Percentiles rank a stretch among this genome's conserved stretches.
These are phyloP conservation scores for Garrulus glandarius DNA, from an alignment of 2,797 vertebrate species.

Conservation along the genomic window DNA sequence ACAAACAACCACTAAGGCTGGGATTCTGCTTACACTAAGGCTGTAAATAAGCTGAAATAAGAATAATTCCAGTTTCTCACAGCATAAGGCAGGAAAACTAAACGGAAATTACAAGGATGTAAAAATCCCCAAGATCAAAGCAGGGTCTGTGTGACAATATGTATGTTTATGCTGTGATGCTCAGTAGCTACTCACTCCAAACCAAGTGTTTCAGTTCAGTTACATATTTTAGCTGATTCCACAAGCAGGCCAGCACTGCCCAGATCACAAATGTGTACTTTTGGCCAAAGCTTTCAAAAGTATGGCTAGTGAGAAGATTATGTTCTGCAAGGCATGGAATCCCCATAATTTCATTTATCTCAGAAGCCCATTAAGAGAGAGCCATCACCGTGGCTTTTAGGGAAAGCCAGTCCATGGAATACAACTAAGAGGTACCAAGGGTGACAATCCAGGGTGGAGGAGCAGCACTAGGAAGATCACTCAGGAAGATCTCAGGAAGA, in stretches of 20 bases:
- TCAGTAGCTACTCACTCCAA: neutral
- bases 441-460: neutral
- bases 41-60: neutral
- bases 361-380: neutral
- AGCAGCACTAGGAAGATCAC: neutral
- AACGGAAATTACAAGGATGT: neutral
- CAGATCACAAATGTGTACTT: neutral
- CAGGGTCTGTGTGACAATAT: neutral
- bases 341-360: neutral
- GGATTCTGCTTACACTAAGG: neutral
- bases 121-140: neutral
- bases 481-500: neutral
- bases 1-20: neutral
- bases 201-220: neutral
- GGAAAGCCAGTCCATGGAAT: neutral
- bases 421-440: neutral
- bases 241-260: neutral
- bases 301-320: neutral
- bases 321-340: neutral
- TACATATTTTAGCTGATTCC: neutral
- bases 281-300: neutral
- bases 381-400: fast-evolving
- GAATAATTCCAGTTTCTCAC: neutral
- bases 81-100: neutral
- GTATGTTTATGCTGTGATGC: neutral